Conservation (phyloP, 2,113 vertebrate species). For the Ciconia maguari region DNA sequence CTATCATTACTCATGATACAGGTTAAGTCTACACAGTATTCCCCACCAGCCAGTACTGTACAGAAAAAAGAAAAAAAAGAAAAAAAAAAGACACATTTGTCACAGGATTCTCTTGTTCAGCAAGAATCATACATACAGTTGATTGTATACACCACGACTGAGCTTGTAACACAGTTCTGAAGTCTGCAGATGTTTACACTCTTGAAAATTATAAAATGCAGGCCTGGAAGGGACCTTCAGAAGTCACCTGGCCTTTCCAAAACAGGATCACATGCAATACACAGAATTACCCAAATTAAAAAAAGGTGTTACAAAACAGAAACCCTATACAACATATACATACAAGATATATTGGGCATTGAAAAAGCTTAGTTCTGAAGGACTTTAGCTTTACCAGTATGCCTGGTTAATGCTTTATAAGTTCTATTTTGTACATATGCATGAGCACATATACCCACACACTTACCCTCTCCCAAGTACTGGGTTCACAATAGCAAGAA, state of each 20-base stretch:
- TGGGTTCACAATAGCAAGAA: background rate
- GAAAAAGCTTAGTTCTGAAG: background rate
- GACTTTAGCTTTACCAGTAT: background rate
- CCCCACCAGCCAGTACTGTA: background rate
- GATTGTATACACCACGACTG: background rate
- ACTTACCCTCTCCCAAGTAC: background rate
- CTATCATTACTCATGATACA: background rate
- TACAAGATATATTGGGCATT: background rate
- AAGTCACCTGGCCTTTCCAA: background rate
- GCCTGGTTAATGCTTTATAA: background rate
- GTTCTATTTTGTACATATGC: background rate
- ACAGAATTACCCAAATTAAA: background rate
- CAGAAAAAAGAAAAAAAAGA: background rate
- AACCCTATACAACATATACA: conserved; percentile 25
- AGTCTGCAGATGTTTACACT: background rate
- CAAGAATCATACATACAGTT: background rate
- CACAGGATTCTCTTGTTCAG: background rate
- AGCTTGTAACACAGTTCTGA: background rate
- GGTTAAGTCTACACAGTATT: background rate
- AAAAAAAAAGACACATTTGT: background rate
- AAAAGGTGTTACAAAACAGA: conserved; percentile 27
- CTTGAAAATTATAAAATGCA: background rate
- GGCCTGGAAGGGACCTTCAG: background rate
- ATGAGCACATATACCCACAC: background rate
- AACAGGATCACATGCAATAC: background rate